Base-by-base conservation (phyloP, 2,888 invertebrate genomes). In the Liopterus haemorrhoidalis region DNA sequence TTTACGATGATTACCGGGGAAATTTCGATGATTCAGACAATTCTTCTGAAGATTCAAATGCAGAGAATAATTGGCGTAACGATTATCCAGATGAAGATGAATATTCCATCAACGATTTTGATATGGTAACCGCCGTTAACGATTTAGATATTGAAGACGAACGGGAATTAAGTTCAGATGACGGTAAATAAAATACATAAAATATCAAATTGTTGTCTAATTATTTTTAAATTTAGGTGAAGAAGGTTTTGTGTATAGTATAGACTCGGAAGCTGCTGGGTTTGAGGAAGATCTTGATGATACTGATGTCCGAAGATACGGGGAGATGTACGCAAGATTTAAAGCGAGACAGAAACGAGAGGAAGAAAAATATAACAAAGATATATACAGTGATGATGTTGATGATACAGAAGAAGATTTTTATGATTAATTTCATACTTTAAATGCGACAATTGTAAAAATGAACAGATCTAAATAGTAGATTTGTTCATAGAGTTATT, bases 11-110 rank as follows among this genome's bases (percentile, higher is more conserved):
- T 48, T 59, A 57, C 4, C 12, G 24, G 6, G 35, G 52, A 11
- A 69, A 69, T 44, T 64, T 64, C 27, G 54, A 55, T 4, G 66
- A 67, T 35, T 53, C 56, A 9, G 73, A 71, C 8, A 71, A 73
- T 44, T 79, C 79, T 55, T 74, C 74, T 18, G 78, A 78, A 51
- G 85, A 86, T 62, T 87, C 87, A 0, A 87, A 88, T 69, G 81
- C 81, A 50, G 87, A 88, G 64, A 79, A 81, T 55, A 78, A 85
- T 61, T 82, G 79, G 75, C 71, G 76, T 49, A 87, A 88, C 59
- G 86, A 87, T 40, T 88, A 88, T 63, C 87, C 87, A 0, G 79
- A 73, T 46, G 68, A 68, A 39, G 71, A 72, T 41, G 67, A 72
- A 53, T 63, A 68, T 21, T 65, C 75, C 57, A 79, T 81, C 39